Base-by-base conservation (phyloP, 2,113 vertebrate genomes). In the Clarias magur region DNA sequence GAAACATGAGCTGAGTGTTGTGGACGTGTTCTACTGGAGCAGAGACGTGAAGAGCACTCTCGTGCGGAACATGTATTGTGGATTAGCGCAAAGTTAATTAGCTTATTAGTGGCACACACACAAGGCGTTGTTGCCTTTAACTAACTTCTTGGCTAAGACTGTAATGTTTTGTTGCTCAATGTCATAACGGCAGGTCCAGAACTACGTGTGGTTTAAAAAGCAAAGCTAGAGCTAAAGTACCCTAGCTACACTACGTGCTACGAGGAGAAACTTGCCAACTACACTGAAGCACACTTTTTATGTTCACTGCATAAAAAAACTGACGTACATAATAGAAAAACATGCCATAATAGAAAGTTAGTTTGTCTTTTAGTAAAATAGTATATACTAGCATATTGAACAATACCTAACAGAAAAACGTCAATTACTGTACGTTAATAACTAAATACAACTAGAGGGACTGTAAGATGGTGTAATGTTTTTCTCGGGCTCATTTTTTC, bases 1-100 rank as follows among this genome's bases (percentile, higher is more conserved):
- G 83, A 85, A 90, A 88, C 73, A 34, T 57, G 63, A 83, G 80
- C 72, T 73, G 3, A 56, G 42, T 11, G 19, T 15, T 54, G 63
- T 72, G 34, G 34, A 57, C 23, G 73, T 56, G 68, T 48, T 70
- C 30, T 80, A 70, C 21, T 86, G 79, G 54, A 85, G 67, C 30
- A 54, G 56, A 38, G 63, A 84, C 56, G 57, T 88, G 25, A 54
- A 34, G n/a, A 59, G 27, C 54, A 59, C 54, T 34, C n/a, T 79
- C n/a, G 42, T n/a, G 15, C 16, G 34, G 17, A 78, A 78, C 25
- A 53, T 42, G 53, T 13, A 56, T 57, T 25, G 30, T 21, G 30
- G 62, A 80, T 4, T 38, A 27, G 30, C 42, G 57, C 79, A 25
- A 62, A 30, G 60, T 23, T 62, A 11, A 60, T 60, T 60, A 80